Base-by-base conservation (phyloP, 1,140 invertebrate species). In the Maniola jurtina region DNA sequence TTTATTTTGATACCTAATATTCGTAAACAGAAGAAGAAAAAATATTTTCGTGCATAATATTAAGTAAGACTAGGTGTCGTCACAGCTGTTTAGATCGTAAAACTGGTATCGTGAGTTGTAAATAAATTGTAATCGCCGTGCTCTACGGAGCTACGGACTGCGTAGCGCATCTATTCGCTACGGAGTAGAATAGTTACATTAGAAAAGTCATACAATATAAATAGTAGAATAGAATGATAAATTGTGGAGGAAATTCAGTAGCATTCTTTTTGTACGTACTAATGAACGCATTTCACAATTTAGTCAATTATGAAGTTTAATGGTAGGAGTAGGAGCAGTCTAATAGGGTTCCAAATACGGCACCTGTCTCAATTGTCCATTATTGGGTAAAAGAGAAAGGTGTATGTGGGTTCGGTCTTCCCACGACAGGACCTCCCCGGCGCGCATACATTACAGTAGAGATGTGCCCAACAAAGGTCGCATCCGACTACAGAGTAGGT, bases 401-500 rank as follows among this genome's bases (percentile, higher is more conserved):
- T 73, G 80, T 76, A 81, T 71, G 78, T 73, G 75, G 77, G 66
- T 62, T 58, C 76, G 69, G 72, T 72, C 79, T 83, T 84, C 84
- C 80, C 81, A 84, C 84, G 81, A 73, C 72, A 66, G 73, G 86
- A 87, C 86, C 85, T 88, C 85, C 87, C 79, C 54, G 75, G 66
- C 70, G 84, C 75, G 87, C 87, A 89, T 87, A 87, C 80, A 88
- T 89, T 88, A 89, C 75, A 71, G 56, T 72, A 79, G 76, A 78
- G 77, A 81, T 76, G 55, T 57, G n/a, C n/a, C n/a, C n/a, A 15
- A 33, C 55, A 9, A 16, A 40, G 35, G 7, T 55, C 16, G 36
- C 36, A 38, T 40, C 35, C 34, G 15, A 55, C 48, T 52, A 11
- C 13, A n/a, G 13, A 45, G 42, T 42, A 42, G 11, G 3, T 6